These are phyloP conservation scores for Meteorus colon DNA, from an alignment of 2,888 invertebrate genomes.

Conservation along the genomic window DNA sequence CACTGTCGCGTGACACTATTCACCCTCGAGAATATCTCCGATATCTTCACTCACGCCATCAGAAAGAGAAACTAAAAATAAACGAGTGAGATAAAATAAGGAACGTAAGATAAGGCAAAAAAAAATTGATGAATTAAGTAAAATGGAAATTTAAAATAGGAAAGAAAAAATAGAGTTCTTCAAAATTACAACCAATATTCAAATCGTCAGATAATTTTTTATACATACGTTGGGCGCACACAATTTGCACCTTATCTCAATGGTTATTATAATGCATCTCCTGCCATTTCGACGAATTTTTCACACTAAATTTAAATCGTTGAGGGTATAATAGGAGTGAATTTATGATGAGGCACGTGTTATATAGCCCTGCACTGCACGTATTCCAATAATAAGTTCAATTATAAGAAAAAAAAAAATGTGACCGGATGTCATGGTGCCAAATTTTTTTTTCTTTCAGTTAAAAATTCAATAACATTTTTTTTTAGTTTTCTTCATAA, in stretches of 20 bases:
- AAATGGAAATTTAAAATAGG: not conserved
- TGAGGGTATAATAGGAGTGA: constrained; percentile 8
- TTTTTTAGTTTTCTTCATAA: not conserved
- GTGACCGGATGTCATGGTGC: not conserved
- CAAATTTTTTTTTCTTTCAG: not conserved
- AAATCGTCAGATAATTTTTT: not conserved
- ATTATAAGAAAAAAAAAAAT: not conserved
- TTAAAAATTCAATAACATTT: not conserved
- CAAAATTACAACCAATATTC: not conserved
- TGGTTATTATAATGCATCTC: constrained; percentile 15
- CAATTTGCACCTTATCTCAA: not conserved
- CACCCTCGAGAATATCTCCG: not conserved
- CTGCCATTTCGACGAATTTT: not conserved
- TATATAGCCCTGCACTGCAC: not conserved
- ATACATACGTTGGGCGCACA: not conserved
- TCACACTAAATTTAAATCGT: constrained; percentile 17
- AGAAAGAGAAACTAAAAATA: not conserved
- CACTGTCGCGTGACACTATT: constrained; percentile 12
- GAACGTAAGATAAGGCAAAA: not conserved
- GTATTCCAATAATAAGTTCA: not conserved
- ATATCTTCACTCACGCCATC: constrained; percentile 4
- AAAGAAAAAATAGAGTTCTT: not conserved
- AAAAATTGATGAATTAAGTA: not conserved
- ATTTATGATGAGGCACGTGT: constrained; percentile 10
- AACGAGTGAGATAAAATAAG: not conserved